These are phyloP conservation scores for Bombus superbus DNA, from an alignment of 1,140 invertebrate species.

Conservation along the genomic window DNA sequence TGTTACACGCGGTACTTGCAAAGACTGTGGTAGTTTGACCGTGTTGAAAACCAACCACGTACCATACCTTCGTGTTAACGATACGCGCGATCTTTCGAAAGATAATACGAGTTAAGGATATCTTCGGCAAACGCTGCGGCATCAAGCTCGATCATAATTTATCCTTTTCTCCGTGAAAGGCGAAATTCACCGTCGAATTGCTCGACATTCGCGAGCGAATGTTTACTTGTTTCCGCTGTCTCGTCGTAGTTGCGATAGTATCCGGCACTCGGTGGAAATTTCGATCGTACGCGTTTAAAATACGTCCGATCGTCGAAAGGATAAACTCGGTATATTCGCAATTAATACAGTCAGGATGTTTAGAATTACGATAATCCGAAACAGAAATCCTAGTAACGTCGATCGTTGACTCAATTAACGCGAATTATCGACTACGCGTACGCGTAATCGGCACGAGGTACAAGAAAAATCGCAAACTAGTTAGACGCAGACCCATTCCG, in stretches of 20 bases:
- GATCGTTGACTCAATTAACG: too few species aligned
- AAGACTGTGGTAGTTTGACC: neutral
- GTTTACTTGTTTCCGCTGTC: too few species aligned
- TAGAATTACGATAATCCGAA: too few species aligned
- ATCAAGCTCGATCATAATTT: neutral
- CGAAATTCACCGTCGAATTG: neutral
- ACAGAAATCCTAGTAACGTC: too few species aligned
- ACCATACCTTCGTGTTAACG: neutral
- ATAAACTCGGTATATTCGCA: too few species aligned
- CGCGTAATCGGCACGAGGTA: too few species aligned
- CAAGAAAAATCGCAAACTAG: neutral
- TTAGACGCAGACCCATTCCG: neutral
- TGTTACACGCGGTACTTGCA: neutral
- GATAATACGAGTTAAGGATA: neutral
- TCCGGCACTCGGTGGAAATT: too few species aligned
- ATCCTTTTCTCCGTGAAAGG: neutral
- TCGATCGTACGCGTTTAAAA: too few species aligned
- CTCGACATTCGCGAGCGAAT: too few species aligned
- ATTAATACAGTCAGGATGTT: too few species aligned
- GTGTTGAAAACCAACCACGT: neutral
- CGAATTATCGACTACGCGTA: too few species aligned
- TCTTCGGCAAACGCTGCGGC: neutral
- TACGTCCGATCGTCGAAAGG: too few species aligned
- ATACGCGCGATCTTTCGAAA: neutral
- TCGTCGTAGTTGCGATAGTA: neutral